Base-by-base conservation (phyloP, 2,113 vertebrate species). In the Nothocercus nigrocapillus region DNA sequence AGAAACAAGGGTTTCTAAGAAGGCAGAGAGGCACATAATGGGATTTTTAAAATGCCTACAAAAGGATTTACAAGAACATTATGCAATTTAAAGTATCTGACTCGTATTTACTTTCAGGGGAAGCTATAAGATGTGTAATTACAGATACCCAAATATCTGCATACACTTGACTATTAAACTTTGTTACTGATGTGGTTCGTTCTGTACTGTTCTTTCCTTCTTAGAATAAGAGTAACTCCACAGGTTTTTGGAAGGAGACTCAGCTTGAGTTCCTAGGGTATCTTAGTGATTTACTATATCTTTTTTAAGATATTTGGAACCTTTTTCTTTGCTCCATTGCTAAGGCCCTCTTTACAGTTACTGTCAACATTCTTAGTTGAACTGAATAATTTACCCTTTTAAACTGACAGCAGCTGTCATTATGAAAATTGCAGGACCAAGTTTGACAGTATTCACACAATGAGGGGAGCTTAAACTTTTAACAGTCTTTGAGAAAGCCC, bases 381-480 rank as follows among this genome's bases (percentile, higher is more conserved):
- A 92, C 86, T 92, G 96, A 97, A 96, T 91, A 87, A 97, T 97
- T 97, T 97, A 91, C 91, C 88, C 92, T 97, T 91, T 97, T 93
- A 74, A 89, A 95, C 95, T 98, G 98, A 97, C 97, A 97, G 96
- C 83, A 95, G 85, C 95, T 98, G 96, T 97, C 97, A 97, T 96
- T 96, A 96, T 91, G 97, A 88, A 97, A 97, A 97, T 90, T 92
- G 93, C 93, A 85, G 92, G 95, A 85, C 89, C 94, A 88, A 62
- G 81, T 97, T 89, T 96, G 97, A 97, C 95, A 97, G 91, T 62
- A 93, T 94, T 96, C 94, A 21, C 89, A 96, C 94, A 94, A 96
- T 90, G 79, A 90, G 82, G 81, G 73, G 47, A 94, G 97, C 83
- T 96, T 96, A 83, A 96, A 96, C 97, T 98, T 95, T 96, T 94